These are phyloP conservation scores for Epistrophe eligans DNA, from an alignment of 2,888 invertebrate species.

Conservation along the genomic window DNA sequence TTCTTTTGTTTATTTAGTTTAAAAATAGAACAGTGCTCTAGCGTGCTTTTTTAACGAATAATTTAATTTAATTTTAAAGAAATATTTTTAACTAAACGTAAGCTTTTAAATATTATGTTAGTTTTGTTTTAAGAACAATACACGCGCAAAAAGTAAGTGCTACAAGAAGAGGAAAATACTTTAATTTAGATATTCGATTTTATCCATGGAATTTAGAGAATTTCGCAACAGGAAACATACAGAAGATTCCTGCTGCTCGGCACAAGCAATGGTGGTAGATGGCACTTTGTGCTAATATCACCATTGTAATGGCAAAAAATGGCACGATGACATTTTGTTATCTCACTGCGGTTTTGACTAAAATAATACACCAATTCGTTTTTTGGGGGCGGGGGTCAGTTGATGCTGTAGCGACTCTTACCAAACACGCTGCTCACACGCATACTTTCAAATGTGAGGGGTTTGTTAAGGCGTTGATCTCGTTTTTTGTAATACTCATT, in stretches of 20 bases:
- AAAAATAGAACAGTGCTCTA: conserved; percentile 68
- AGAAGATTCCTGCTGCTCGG: conserved; percentile 76
- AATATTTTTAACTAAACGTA: conserved; percentile 34
- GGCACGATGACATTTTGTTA: conserved; percentile 64
- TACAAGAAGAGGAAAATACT: conserved; percentile 31
- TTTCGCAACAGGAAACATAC: conserved; percentile 78
- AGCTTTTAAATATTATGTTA: conserved; percentile 29
- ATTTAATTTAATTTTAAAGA: conserved; percentile 18
- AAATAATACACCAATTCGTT: conserved; percentile 52
- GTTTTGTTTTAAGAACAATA: conserved; percentile 25
- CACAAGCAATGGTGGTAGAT: conserved; percentile 76
- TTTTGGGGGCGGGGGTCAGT: conserved; percentile 75
- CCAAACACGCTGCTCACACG: conserved; percentile 85
- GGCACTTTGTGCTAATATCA: conserved; percentile 60
- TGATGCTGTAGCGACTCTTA: conserved; percentile 76
- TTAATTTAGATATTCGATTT: conserved; percentile 45
- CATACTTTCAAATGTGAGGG: conserved; percentile 87
- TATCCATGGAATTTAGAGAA: conserved; percentile 76
- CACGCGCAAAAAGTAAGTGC: conserved; percentile 59
- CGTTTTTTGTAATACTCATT: conserved; percentile 96
- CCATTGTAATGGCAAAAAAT: conserved; percentile 68
- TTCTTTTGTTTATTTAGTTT: conserved; percentile 42
- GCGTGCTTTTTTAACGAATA: conserved; percentile 59
- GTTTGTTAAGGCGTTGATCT: conserved; percentile 90
- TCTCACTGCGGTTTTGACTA: conserved; percentile 58